Conservation (phyloP, 2,113 vertebrate species). For the Tragelaphus imberbis region DNA sequence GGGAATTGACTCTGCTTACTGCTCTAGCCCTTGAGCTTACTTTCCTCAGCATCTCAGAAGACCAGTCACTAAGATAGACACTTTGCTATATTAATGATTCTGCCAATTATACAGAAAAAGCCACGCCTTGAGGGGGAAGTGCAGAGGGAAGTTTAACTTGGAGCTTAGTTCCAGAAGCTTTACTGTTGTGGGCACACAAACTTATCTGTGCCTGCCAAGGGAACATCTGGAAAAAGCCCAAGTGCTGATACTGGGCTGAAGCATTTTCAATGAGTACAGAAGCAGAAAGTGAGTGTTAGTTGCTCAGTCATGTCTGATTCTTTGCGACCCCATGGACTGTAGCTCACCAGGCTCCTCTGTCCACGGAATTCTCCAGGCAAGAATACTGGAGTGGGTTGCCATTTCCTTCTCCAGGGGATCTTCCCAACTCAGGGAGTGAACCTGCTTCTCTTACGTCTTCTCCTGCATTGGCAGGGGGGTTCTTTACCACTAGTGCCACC, state of each 20-base stretch:
- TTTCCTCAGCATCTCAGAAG: constrained; percentile 24
- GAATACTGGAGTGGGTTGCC: background rate
- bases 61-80: constrained; percentile 23
- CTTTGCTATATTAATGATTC: constrained; percentile 29
- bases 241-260: background rate
- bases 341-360: background rate
- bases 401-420: background rate
- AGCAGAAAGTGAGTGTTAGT: background rate
- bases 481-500: background rate
- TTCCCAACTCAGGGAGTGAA: background rate
- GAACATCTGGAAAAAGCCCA: background rate
- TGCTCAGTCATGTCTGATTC: background rate
- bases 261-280: background rate
- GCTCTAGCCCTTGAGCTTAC: background rate
- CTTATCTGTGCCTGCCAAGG: background rate
- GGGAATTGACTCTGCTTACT: background rate
- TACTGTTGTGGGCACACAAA: background rate
- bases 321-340: background rate
- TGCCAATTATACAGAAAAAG: constrained; percentile 16
- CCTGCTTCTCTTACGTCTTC: background rate
- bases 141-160: background rate
- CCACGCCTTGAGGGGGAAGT: background rate
- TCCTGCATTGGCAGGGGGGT: background rate
- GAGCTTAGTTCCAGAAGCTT: constrained; percentile 47
- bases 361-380: background rate